Evolutionary conservation across 2,888 invertebrate species (phyloP), one percentile per base, ranked within the genome.

Genomic region (Cyclophora albipunctata): DNA sequence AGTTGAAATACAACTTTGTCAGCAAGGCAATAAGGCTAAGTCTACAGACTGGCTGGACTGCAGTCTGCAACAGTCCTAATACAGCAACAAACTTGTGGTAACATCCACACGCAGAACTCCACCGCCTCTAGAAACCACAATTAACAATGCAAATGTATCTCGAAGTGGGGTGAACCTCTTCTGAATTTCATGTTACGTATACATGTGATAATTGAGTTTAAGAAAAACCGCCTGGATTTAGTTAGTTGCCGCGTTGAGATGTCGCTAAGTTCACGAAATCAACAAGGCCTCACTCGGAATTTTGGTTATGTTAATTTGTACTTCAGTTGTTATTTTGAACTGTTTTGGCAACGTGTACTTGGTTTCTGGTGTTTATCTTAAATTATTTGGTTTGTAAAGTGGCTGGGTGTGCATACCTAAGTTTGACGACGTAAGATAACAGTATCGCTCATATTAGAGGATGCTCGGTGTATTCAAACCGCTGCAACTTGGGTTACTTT

Each of bases 131-230:
- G 69, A 64, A 71, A 64, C 72, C 76, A 77, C 82, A 85, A 86
- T 86, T 88, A 87, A 85, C 87, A 85, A 87, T 87, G 85, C 85
- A 84, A 86, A 88, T 88, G 70, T 71, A 62, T 69, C 63, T 66
- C 53, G 65, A 5, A 37, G 37, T 37, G 68, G 66, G 69, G 20
- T 62, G 75, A 76, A 78, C 75, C 82, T 77, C 78, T 71, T 83
- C 81, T 77, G 83, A 80, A 83, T 86, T 85, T 84, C 84, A 84
- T 83, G 82, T 72, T 65, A 63, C 62, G 75, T 73, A 80, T 82
- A 80, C 81, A 81, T 84, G 84, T 85, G 84, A 71, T 78, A 82
- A 84, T 84, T 70, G 67, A 63, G 76, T 81, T 80, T 73, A 70
- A 73, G 80, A 83, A 84, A 84, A 84, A 82, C 75, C 63, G 3